Percentiles rank a stretch among this genome's conserved stretches.
Evolutionary conservation across 2,113 vertebrate species (phyloP).

Genomic region (Chrysemys picta): DNA sequence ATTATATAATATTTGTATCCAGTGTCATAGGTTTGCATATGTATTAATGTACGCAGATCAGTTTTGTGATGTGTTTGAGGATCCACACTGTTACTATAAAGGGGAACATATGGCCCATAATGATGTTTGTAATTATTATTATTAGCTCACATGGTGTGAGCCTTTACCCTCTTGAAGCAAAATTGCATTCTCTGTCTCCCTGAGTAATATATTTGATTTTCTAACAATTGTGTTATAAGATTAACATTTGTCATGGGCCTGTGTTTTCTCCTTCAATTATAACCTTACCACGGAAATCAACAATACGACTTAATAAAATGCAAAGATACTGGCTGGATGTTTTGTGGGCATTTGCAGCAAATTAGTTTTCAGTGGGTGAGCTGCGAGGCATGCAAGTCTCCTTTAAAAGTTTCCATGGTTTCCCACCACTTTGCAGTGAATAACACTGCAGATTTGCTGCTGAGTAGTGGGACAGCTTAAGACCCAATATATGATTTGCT

Average conservation of each 20-base stretch:
- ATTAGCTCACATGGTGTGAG: neutral
- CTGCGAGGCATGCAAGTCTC: neutral
- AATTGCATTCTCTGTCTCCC: neutral
- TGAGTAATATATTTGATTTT: neutral
- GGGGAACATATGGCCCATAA: neutral
- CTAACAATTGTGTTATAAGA: neutral
- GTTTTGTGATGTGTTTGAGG: neutral
- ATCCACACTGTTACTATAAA: neutral
- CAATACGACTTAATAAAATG: conserved; percentile 6
- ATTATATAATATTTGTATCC: neutral
- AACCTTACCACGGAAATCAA: neutral
- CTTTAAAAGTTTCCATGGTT: conserved; percentile 11
- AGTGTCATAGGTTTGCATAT: neutral
- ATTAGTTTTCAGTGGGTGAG: neutral
- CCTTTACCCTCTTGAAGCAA: neutral
- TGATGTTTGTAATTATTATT: neutral
- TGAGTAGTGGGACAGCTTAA: neutral
- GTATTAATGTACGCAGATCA: neutral
- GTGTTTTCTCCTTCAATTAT: neutral
- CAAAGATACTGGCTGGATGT: neutral
- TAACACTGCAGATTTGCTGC: neutral
- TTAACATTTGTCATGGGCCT: neutral
- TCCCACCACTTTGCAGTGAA: neutral
- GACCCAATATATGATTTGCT: neutral
- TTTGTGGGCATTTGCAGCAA: conserved; percentile 16